A percentile compares a stretch with the other conserved stretches of the same genome.
Evolutionary conservation across 2,113 vertebrate genomes (phyloP).

Genomic region (Thalassarche chlororhynchos): DNA sequence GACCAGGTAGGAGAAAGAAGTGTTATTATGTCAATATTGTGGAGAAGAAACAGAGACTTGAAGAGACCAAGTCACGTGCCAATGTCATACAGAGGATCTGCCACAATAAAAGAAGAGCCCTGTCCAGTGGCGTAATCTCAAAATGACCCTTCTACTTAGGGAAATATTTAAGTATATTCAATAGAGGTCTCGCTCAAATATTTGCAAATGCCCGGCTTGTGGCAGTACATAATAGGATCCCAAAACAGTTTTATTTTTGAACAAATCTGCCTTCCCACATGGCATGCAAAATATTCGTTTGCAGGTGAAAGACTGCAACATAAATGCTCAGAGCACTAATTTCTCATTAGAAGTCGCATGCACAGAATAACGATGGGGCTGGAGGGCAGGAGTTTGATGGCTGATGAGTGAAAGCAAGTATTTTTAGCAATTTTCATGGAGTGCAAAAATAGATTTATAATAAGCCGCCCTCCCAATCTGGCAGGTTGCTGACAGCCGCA

Average conservation of each 20-base stretch:
- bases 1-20: neutral
- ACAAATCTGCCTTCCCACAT: neutral
- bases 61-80: neutral
- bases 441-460: neutral
- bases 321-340: neutral
- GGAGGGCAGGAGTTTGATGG: neutral
- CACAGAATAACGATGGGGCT: neutral
- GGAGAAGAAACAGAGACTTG: neutral
- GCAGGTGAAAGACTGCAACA: neutral
- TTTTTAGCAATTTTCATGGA: neutral
- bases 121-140: neutral
- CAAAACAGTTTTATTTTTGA: neutral
- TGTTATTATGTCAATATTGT: too few relatives aligned
- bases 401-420: neutral
- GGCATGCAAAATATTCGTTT: neutral
- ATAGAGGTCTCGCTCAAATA: neutral
- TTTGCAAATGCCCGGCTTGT: neutral
- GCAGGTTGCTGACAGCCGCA: neutral
- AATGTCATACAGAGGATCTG: neutral
- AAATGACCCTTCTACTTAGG: neutral
- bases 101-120: neutral
- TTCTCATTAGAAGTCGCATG: neutral
- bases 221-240: neutral
- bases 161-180: neutral
- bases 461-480: neutral